Conservation (phyloP, 1,140 invertebrate species). For the Meloidogyne hapla region DNA sequence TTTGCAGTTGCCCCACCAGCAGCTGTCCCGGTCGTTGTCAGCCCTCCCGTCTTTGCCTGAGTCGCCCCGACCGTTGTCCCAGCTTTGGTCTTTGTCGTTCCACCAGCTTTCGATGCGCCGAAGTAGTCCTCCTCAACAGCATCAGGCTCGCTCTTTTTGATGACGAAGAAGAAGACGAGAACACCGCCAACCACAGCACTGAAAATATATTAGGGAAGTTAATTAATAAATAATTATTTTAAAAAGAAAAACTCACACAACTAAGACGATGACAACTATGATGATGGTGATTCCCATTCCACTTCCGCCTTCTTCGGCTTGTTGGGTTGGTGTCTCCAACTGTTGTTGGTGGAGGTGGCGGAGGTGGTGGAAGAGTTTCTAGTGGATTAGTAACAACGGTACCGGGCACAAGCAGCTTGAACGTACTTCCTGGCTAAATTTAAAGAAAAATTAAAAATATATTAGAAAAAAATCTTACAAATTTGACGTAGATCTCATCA, state of each 20-base stretch:
- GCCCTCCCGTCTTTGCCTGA: constrained; percentile 1
- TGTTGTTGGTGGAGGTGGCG: neutral
- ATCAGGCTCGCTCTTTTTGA: neutral
- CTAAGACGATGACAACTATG: neutral
- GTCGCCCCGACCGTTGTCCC: neutral
- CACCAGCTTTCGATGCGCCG: neutral
- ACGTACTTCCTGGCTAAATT: neutral
- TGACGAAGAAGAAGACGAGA: neutral
- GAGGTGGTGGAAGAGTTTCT: no score
- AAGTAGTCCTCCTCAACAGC: neutral
- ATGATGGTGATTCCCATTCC: neutral
- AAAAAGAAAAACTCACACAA: neutral
- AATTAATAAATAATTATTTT: neutral
- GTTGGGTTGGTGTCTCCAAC: no score
- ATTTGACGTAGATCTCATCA: neutral
- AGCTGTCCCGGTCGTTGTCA: neutral
- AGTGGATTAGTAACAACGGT: no score
- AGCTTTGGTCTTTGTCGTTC: neutral
- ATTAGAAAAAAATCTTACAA: neutral
- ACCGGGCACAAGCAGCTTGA: neutral
- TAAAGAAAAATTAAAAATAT: neutral
- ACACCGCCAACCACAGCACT: neutral
- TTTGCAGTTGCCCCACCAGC: neutral
- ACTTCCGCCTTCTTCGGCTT: no score
- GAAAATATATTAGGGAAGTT: neutral